Conservation (phyloP, 1,140 invertebrate species). For the Lasioglossum albipes region DNA sequence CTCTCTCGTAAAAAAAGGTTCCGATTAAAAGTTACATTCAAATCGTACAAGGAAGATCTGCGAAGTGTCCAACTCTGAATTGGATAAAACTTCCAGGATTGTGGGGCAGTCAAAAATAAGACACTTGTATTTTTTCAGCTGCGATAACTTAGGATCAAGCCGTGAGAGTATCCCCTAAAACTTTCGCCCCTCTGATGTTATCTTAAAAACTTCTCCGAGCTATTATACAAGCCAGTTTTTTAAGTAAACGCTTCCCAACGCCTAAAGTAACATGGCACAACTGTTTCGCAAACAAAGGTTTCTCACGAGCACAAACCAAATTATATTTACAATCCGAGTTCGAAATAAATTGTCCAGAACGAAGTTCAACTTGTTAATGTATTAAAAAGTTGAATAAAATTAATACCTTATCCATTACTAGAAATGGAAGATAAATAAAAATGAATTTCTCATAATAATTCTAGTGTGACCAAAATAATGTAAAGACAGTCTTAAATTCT, state of each 20-base stretch:
- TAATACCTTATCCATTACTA: too few relatives aligned
- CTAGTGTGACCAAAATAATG: too few relatives aligned
- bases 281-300: background rate
- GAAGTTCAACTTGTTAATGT: too few relatives aligned
- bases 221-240: background rate
- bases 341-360: too few relatives aligned
- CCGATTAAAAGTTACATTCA: background rate
- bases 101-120: background rate
- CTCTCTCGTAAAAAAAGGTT: background rate
- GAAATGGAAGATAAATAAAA: too few relatives aligned
- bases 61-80: background rate
- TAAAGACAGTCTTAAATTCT: too few relatives aligned
- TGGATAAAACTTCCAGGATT: background rate
- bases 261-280: background rate
- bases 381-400: too few relatives aligned
- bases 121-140: background rate
- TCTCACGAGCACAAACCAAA: background rate
- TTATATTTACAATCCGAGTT: too few relatives aligned
- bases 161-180: background rate
- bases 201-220: background rate
- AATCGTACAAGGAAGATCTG: background rate
- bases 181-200: background rate
- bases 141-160: background rate
- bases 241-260: background rate
- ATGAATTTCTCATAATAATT: too few relatives aligned